Evolutionary conservation across 2,113 vertebrate species (phyloP).

Genomic region (Saimiri boliviensis): DNA sequence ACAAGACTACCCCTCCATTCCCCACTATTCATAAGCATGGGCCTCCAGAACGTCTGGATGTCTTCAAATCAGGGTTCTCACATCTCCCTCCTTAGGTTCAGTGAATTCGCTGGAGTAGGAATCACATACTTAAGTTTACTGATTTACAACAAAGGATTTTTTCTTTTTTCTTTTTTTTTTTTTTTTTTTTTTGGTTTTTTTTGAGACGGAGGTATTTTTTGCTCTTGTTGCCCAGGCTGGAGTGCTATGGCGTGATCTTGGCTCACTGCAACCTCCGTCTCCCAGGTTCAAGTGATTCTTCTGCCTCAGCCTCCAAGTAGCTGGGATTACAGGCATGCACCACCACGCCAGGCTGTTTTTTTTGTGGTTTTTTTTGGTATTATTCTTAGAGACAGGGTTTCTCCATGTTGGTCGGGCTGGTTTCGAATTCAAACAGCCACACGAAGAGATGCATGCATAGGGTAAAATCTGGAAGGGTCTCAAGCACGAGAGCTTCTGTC

Average conservation of each 20-base stretch:
- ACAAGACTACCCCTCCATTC: background rate
- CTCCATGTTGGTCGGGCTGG: too few species aligned
- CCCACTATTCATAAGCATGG: background rate
- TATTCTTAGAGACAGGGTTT: too few species aligned
- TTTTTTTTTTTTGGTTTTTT: too few species aligned
- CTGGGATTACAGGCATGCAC: too few species aligned
- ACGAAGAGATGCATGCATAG: background rate
- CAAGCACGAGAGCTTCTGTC: background rate
- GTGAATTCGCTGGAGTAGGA: background rate
- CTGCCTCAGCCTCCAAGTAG: too few species aligned
- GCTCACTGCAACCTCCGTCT: too few species aligned
- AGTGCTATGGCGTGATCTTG: too few species aligned
- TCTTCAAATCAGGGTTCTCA: background rate
- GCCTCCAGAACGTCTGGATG: background rate
- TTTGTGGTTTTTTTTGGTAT: too few species aligned
- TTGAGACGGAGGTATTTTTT: too few species aligned
- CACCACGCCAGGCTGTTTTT: too few species aligned
- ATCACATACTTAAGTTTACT: background rate
- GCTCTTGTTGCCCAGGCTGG: too few species aligned
- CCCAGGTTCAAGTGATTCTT: too few species aligned
- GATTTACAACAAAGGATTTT: background rate
- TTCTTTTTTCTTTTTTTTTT: background rate
- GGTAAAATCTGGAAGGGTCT: background rate
- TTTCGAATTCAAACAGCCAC: background rate
- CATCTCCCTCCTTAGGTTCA: background rate